These are phyloP conservation scores for Patiria pectinifera DNA, from an alignment of 53 echinoderm and acorn worm genomes.

Conservation along the genomic window DNA sequence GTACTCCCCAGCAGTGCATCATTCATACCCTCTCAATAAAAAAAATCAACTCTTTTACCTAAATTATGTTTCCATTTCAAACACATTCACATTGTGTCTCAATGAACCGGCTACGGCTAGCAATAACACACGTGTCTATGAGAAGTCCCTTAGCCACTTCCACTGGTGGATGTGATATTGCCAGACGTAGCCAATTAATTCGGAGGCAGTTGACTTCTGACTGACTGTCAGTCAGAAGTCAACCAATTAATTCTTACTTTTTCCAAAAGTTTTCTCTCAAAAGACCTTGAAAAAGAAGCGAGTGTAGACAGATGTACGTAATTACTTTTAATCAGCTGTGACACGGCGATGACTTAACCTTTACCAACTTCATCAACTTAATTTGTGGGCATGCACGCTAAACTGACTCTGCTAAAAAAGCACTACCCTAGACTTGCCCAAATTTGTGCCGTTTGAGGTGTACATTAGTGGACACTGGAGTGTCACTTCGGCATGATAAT, in stretches of 20 bases:
- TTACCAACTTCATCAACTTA: not conserved
- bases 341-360: not conserved
- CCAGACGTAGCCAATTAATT: too few relatives aligned
- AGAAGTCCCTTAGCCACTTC: too few relatives aligned
- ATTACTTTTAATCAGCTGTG: not conserved
- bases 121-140: too few relatives aligned
- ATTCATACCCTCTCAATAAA: too few relatives aligned
- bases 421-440: not conserved
- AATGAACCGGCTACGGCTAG: too few relatives aligned
- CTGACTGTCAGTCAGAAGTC: too few relatives aligned
- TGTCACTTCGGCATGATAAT: not conserved
- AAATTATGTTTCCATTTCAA: too few relatives aligned
- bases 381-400: not conserved
- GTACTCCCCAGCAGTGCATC: too few relatives aligned
- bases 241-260: not conserved
- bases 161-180: too few relatives aligned
- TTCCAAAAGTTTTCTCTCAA: not conserved
- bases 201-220: too few relatives aligned
- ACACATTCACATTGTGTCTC: too few relatives aligned
- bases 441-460: not conserved
- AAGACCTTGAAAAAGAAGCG: conserved; percentile 5
- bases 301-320: conserved; percentile 8
- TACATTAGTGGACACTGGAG: not conserved
- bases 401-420: not conserved
- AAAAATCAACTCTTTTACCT: too few relatives aligned